Evolutionary conservation across 2,113 vertebrate genomes (phyloP).

Genomic region (Actinemys pallida): DNA sequence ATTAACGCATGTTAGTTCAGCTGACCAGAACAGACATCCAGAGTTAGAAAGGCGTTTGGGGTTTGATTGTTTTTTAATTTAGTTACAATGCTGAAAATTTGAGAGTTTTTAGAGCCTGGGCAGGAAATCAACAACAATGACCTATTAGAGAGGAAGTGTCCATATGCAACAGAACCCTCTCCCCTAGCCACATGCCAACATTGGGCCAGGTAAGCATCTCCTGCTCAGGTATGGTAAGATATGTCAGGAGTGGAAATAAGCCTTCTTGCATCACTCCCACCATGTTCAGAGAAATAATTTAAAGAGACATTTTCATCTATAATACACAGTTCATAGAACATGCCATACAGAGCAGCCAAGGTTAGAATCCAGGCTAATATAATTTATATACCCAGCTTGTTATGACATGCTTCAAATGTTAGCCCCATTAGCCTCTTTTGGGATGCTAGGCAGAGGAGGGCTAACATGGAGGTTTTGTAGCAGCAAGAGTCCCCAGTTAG

Average conservation of each 20-base stretch:
- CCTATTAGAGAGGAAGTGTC: background rate
- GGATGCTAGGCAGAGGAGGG: background rate
- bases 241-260: background rate
- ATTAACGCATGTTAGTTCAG: background rate
- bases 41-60: background rate
- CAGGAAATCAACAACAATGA: background rate
- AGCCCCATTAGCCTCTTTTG: background rate
- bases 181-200: background rate
- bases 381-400: background rate
- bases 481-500: background rate
- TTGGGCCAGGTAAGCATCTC: background rate
- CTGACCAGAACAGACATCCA: background rate
- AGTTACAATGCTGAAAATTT: background rate
- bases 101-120: background rate
- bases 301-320: background rate
- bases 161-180: background rate
- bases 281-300: background rate
- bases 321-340: background rate
- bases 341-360: background rate
- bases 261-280: background rate
- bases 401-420: background rate
- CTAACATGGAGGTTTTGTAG: background rate
- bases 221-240: background rate
- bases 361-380: background rate
- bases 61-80: background rate